Evolutionary conservation across 2,113 vertebrate species (phyloP), one percentile per base, ranked within the genome.

Genomic region (Leptobrachium ailaonicum): DNA sequence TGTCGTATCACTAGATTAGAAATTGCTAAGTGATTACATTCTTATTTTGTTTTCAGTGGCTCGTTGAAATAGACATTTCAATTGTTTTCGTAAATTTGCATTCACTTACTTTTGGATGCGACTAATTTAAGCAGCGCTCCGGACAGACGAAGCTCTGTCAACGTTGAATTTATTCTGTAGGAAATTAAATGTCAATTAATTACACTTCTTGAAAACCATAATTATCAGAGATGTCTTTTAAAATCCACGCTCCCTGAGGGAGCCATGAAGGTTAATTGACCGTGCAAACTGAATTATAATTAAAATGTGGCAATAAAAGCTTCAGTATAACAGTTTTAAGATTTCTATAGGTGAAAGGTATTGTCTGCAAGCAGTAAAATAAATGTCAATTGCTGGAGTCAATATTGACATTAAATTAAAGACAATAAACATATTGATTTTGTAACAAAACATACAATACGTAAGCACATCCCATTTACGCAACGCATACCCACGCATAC

Each of bases 121-220:
- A 60, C 56, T 60, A 47, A 50, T 71, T 71, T 41, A 43, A 71
- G 45, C 44, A 43, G 12, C 66, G 3, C 42, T 1, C 42, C 13
- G 4, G 41, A 11, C 41, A 44, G 10, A 66, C 32, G 56, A 60
- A 14, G 8, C 56, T 66, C 71, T 67, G 50, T 64, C 76, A 72
- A 62, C 54, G 63, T 58, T 56, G 71, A 47, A 45, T 80, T 80
- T 80, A 56, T 80, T 80, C 70, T 66, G 77, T 56, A 73, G 47
- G 62, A 80, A 80, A 80, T 80, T 80, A 80, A 80, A 80, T 73
- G 77, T 73, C 77, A 73, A 80, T 80, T 80, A 80, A 80, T 80
- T 80, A 80, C 64, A 73, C 50, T 80, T 80, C 78, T 62, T 74
- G 71, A 80, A 80, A 80, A 73, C 78, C 73, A 73, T 73, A 80